These are phyloP conservation scores for Cavia aperea DNA, from an alignment of 2,113 vertebrate species.

Conservation along the genomic window DNA sequence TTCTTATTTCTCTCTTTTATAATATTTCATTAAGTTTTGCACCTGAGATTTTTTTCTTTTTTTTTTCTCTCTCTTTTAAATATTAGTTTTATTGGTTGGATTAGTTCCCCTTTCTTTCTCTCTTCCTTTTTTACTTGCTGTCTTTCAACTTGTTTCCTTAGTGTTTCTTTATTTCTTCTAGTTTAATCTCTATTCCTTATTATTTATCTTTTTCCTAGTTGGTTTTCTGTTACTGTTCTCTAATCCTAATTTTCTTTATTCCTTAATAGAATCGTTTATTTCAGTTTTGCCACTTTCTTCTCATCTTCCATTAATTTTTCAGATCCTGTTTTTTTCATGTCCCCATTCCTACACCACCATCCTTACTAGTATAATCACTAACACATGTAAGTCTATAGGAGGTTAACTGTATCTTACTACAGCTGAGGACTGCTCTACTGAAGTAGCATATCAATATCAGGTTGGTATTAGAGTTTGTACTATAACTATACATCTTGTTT, in stretches of 20 bases:
- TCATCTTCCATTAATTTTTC: not conserved
- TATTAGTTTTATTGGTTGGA: not conserved
- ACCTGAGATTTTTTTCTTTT: not conserved
- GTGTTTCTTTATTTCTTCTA: not conserved
- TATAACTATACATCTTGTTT: not conserved
- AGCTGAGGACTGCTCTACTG: not conserved
- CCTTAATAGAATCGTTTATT: not conserved
- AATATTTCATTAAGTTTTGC: no score
- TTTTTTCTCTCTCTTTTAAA: not conserved
- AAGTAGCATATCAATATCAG: not conserved
- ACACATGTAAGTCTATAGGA: not conserved
- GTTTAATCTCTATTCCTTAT: not conserved
- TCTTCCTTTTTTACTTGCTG: not conserved
- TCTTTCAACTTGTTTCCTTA: not conserved
- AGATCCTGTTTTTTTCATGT: not conserved
- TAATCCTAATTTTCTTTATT: not conserved
- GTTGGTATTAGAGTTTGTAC: not conserved
- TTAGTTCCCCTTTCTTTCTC: not conserved
- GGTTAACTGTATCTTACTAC: not conserved
- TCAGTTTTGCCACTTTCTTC: not conserved
- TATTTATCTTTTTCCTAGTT: not conserved
- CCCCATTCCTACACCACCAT: not conserved
- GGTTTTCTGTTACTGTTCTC: not conserved
- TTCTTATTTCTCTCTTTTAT: not conserved
- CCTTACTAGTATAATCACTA: not conserved